These are phyloP conservation scores for Hystrix cristata DNA, from an alignment of 2,113 vertebrate genomes.

Conservation along the genomic window DNA sequence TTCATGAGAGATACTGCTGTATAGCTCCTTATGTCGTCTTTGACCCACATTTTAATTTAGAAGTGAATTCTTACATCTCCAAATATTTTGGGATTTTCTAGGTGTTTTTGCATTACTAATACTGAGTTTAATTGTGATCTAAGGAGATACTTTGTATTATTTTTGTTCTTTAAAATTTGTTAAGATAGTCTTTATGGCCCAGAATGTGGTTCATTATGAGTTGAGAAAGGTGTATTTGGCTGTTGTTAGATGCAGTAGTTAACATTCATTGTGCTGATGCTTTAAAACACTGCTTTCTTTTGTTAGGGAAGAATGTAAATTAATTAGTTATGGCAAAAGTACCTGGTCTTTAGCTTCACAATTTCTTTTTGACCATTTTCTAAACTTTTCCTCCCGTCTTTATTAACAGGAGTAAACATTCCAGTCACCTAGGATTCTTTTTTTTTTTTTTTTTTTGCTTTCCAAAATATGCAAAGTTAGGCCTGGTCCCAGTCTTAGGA, in stretches of 20 bases:
- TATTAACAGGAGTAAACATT: neutral
- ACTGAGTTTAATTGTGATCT: constrained; percentile 26
- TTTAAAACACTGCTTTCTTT: constrained; percentile 46
- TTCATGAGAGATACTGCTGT: neutral
- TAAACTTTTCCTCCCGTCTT: neutral
- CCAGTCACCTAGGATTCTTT: neutral
- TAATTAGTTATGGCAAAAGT: neutral
- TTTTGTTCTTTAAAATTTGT: constrained; percentile 25
- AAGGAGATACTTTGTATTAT: neutral
- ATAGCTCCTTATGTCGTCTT: constrained; percentile 5
- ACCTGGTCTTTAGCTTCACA: constrained; percentile 2
- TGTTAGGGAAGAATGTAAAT: constrained; percentile 8
- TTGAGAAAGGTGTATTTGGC: neutral
- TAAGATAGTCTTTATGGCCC: neutral
- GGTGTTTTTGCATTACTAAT: constrained; percentile 17
- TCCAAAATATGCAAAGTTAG: neutral
- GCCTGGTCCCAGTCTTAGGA: neutral
- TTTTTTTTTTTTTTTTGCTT: neutral
- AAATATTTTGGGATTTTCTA: neutral
- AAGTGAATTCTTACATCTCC: neutral
- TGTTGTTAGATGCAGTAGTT: neutral
- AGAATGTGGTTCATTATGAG: neutral
- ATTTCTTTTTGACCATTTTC: neutral
- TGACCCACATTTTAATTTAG: neutral
- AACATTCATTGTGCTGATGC: neutral